A percentile compares a stretch with the other conserved stretches of the same genome.
These are phyloP conservation scores for Cyprinus carpio DNA, from an alignment of 2,113 vertebrate species.

Conservation along the genomic window DNA sequence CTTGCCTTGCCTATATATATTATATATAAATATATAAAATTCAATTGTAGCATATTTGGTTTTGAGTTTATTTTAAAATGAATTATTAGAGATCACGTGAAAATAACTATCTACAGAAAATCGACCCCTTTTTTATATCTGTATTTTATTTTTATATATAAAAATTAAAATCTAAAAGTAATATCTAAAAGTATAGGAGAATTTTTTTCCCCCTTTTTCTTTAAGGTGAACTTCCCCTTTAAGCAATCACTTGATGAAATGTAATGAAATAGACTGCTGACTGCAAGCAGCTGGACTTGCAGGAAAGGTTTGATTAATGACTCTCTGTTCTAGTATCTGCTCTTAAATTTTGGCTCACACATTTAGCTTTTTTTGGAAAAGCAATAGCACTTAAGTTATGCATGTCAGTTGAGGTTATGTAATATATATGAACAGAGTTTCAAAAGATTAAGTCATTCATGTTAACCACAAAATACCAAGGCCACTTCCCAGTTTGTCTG, in stretches of 20 bases:
- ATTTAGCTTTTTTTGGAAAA: neutral
- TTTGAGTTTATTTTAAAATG: no score
- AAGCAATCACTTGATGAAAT: neutral
- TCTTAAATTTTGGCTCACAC: neutral
- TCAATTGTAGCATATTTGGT: no score
- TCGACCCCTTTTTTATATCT: no score
- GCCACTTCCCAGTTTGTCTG: neutral
- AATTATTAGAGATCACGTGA: no score
- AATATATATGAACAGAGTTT: neutral
- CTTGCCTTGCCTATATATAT: no score
- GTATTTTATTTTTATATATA: no score
- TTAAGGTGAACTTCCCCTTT: neutral
- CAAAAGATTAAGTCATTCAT: neutral
- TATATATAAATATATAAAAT: no score
- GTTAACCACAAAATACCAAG: neutral
- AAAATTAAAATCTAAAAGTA: no score
- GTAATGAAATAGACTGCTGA: neutral
- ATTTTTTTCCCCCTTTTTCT: no score
- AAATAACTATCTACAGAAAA: no score
- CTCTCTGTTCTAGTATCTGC: neutral
- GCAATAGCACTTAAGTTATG: neutral
- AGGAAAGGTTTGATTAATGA: slow-evolving; percentile 6
- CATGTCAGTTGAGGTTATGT: neutral
- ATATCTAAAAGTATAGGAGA: no score
- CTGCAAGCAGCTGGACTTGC: neutral